Evolutionary conservation across 2,888 invertebrate genomes (phyloP).

Genomic region (Patella depressa): DNA sequence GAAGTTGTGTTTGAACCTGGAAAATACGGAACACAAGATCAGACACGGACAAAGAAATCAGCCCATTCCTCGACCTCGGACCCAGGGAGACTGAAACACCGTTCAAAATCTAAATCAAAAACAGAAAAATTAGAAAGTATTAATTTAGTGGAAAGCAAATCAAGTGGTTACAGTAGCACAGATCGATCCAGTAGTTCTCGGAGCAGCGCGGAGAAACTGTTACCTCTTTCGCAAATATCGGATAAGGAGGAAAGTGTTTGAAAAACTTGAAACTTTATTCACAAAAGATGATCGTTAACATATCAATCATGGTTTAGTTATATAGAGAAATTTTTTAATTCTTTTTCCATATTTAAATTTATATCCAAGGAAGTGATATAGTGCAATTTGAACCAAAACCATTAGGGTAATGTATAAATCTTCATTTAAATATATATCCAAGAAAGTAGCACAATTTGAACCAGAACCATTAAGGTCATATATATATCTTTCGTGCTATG

Average conservation of each 20-base stretch:
- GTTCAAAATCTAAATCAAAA: neutral
- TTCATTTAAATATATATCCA: too few species aligned
- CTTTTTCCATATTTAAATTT: too few species aligned
- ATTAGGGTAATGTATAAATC: too few species aligned
- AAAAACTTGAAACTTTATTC: neutral
- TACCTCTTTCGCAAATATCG: constrained; percentile 21
- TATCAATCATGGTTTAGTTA: too few species aligned
- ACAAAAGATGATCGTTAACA: too few species aligned
- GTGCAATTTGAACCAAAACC: too few species aligned
- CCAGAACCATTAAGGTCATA: too few species aligned
- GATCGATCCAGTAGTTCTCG: constrained; percentile 40
- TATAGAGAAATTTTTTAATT: too few species aligned
- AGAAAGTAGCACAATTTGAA: too few species aligned
- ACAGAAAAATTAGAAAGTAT: constrained; percentile 24
- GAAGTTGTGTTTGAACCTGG: constrained; percentile 45
- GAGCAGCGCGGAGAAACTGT: constrained; percentile 40
- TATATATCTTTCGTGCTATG: too few species aligned
- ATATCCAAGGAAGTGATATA: too few species aligned
- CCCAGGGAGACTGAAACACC: neutral
- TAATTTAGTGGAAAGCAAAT: constrained; percentile 35
- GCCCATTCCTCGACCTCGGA: constrained; percentile 25
- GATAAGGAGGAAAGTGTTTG: constrained; percentile 6
- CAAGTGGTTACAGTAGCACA: constrained; percentile 44
- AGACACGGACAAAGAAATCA: neutral
- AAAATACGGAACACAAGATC: constrained; percentile 28